phyloP scores from a whole-genome alignment of 2,113 vertebrate genomes.

The Oreotrochilus melanogaster region DNA sequence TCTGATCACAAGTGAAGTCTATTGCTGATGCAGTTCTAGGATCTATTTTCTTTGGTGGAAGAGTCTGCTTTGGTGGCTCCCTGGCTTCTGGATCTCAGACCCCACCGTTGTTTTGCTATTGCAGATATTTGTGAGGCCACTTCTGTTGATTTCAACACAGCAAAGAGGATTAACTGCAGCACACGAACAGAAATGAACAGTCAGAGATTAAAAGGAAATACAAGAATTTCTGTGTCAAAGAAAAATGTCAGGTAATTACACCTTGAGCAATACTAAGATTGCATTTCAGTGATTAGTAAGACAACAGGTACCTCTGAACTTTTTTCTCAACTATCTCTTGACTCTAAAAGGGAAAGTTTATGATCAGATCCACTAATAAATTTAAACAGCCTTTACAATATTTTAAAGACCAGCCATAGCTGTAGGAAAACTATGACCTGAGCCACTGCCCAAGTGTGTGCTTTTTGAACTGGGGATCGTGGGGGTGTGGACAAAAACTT shows the following conservation, averaged over 20 bases:
- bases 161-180: neutral
- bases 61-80: neutral
- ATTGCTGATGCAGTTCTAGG: neutral
- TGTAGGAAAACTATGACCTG: neutral
- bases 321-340: neutral
- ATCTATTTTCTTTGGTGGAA: neutral
- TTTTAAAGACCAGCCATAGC: neutral
- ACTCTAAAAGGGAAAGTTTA: neutral
- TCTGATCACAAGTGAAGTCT: neutral
- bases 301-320: neutral
- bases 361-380: neutral
- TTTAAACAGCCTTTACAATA: neutral
- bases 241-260: conserved; percentile 26
- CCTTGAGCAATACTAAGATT: neutral
- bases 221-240: neutral
- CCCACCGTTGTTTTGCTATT: neutral
- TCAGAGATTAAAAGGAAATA: neutral
- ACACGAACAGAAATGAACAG: conserved; percentile 7
- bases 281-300: conserved; percentile 15
- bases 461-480: neutral
- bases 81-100: neutral
- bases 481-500: neutral
- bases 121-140: neutral
- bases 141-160: neutral
- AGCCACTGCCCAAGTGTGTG: neutral